Percentiles rank a stretch among this genome's conserved stretches.
phyloP scores from a whole-genome alignment of 2,888 invertebrate genomes.

The Drosophila robusta region DNA sequence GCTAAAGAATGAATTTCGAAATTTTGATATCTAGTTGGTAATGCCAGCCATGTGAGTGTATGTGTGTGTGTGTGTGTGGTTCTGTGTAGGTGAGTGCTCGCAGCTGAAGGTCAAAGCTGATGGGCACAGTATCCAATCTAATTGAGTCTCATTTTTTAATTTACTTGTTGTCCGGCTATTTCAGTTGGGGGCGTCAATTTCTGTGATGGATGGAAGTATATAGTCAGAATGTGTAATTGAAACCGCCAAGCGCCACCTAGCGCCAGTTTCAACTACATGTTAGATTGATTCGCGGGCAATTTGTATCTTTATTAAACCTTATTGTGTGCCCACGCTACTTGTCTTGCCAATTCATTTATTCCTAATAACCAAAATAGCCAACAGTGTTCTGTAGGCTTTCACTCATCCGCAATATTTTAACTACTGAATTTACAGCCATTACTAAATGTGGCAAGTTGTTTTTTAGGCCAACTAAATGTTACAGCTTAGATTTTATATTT shows the following conservation, averaged over 20 bases:
- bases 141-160: constrained; percentile 46
- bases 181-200: constrained; percentile 64
- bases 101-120: too few relatives aligned
- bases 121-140: too few relatives aligned
- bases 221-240: constrained; percentile 42
- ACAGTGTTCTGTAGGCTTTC: constrained; percentile 21
- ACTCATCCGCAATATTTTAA: constrained; percentile 58
- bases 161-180: constrained; percentile 30
- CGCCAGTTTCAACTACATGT: constrained; percentile 44
- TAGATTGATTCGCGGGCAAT: constrained; percentile 25
- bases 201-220: constrained; percentile 26
- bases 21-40: constrained; percentile 42
- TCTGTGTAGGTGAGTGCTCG: too few relatives aligned
- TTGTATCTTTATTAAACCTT: constrained; percentile 8
- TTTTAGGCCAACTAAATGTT: too few relatives aligned
- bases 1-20: constrained; percentile 28
- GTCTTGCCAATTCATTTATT: constrained; percentile 2
- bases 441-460: constrained; percentile 58
- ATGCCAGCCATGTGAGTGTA: constrained; percentile 8
- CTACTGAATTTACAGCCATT: constrained; percentile 57
- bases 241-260: constrained; percentile 56
- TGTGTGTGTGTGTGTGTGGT: not conserved
- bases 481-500: not conserved
- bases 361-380: constrained; percentile 44
- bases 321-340: constrained; percentile 7